phyloP scores from a whole-genome alignment of 2,888 invertebrate genomes.

The Heliothis peltigera region DNA sequence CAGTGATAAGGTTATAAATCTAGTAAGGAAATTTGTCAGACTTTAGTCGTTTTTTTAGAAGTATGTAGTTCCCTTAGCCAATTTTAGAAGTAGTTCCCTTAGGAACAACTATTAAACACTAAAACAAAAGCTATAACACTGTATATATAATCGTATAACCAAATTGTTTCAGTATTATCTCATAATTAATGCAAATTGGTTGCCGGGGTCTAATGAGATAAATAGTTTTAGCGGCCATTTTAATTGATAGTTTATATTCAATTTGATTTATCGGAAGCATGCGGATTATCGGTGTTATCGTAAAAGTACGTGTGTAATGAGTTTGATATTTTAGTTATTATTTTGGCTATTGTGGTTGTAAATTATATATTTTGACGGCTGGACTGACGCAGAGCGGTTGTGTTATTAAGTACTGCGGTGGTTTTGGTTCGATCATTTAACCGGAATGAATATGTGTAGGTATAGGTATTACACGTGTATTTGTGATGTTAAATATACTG shows the following conservation, averaged over 20 bases:
- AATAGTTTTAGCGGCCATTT: constrained; percentile 53
- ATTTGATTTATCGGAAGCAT: constrained; percentile 50
- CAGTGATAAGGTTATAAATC: too few species aligned
- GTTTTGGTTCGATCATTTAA: too few species aligned
- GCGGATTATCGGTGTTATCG: constrained; percentile 18
- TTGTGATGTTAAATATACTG: too few species aligned
- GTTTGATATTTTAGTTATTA: not conserved
- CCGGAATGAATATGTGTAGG: too few species aligned
- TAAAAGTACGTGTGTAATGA: not conserved
- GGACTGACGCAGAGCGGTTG: too few species aligned
- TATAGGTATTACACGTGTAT: too few species aligned
- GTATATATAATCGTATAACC: constrained; percentile 28
- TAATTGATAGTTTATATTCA: constrained; percentile 49
- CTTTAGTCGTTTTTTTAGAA: too few species aligned
- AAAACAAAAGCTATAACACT: constrained; percentile 5
- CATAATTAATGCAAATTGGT: constrained; percentile 54
- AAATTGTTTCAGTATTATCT: constrained; percentile 32
- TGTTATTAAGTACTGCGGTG: too few species aligned
- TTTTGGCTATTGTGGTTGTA: constrained; percentile 1
- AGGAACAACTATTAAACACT: constrained; percentile 11
- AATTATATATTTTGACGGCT: not conserved
- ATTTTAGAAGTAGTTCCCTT: not conserved
- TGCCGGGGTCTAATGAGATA: constrained; percentile 48
- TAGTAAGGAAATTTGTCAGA: too few species aligned
- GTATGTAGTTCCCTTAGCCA: too few species aligned